Conservation (phyloP, 2,797 vertebrate species). For the Oceanodroma leucorhoa region DNA sequence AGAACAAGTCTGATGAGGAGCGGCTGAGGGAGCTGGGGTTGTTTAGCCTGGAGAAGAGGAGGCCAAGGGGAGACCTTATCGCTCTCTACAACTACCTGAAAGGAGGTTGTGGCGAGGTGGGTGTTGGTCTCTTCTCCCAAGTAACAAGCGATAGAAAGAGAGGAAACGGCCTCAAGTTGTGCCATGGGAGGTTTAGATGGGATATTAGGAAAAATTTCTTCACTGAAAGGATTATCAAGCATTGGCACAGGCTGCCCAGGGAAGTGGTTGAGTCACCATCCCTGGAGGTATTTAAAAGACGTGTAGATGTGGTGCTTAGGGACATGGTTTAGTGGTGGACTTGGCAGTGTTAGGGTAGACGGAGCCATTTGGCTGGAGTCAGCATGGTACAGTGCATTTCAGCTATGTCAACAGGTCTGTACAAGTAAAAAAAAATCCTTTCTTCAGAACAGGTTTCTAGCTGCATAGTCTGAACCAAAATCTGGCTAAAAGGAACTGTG, state of each 20-base stretch:
- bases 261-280: neutral
- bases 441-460: neutral
- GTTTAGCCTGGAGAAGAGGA: no score
- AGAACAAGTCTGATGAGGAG: no score
- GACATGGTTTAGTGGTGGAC: neutral
- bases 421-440: neutral
- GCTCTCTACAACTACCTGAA: neutral
- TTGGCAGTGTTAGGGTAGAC: neutral
- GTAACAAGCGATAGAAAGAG: accelerated
- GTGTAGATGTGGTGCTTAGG: accelerated
- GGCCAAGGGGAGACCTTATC: no score
- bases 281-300: neutral
- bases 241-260: neutral
- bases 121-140: neutral
- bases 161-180: neutral
- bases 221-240: neutral
- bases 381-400: neutral
- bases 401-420: neutral
- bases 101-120: neutral
- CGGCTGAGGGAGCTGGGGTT: no score
- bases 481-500: neutral
- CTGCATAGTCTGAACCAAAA: neutral
- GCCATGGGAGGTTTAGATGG: neutral
- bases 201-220: neutral
- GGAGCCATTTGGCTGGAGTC: neutral